Base-by-base conservation (phyloP, 1,140 invertebrate species). In the Saccostrea glomerata region DNA sequence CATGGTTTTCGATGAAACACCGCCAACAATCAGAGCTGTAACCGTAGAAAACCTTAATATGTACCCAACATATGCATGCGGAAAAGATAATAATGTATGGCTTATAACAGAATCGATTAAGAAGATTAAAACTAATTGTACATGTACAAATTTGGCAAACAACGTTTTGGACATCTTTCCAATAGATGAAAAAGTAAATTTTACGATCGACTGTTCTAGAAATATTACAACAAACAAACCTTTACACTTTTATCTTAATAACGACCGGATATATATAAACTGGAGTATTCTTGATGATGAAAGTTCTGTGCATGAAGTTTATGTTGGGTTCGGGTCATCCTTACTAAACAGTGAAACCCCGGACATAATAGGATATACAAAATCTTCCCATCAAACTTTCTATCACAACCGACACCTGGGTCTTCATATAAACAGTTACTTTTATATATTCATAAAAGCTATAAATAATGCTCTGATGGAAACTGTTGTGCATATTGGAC, bases 371-470 rank as follows among this genome's bases (percentile, higher is more conserved):
- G 86, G 47, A 25, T 91, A 89, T 84, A 83, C 77, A 20, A 56
- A 84, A 63, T 86, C 89, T n/a, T n/a, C n/a, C 30, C 63, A 88
- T 1, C 70, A 58, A 1, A 66, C 20, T 13, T 84, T 15, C 47
- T 92, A 90, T 85, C 82, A 89, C 20, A 25, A 84, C 15, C 56
- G 20, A 20, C 88, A 91, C 47, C 20, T 60, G 30, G 90, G 91
- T 2, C 25, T 91, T 25, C 82, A 60, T 23, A 63, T 84, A 4
- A 86, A 82, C 0, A 66, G 36, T 55, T 36, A 30, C 2, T 84
- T 92, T 20, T 92, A 87, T 70, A 47, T 91, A 12, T 90, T 92
- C 17, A 85, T 92, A 20, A 89, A 87, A 73, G 88, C 84, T 2
- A 20, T 83, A 17, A 92, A 88, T 86, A 91, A 87, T 56, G 90